phyloP scores from a whole-genome alignment of 2,888 invertebrate species.

The Conchocele bisecta region DNA sequence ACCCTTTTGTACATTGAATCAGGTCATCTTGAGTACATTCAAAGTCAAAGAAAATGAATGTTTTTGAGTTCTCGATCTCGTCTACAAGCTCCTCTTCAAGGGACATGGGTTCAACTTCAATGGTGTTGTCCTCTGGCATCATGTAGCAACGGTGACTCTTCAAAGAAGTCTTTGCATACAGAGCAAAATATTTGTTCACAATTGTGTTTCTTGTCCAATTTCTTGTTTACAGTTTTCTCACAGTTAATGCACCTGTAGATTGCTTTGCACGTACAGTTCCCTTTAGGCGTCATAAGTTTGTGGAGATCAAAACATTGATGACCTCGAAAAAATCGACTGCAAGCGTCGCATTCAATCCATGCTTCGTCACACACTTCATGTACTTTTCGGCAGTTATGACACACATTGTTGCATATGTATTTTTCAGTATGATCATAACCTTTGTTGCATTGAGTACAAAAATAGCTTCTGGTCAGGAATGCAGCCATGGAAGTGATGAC shows the following conservation, averaged over 20 bases:
- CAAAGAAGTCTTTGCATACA: neutral
- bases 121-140: neutral
- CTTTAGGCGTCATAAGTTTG: neutral
- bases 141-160: neutral
- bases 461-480: conserved; percentile 34
- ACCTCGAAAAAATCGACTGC: conserved; percentile 14
- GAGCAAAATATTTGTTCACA: neutral
- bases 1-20: conserved; percentile 15
- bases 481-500: conserved; percentile 43
- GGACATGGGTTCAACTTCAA: too few species aligned
- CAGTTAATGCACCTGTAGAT: conserved; percentile 5
- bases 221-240: conserved; percentile 13
- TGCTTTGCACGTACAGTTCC: conserved; percentile 5
- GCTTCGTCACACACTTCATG: neutral
- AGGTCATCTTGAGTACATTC: conserved; percentile 21
- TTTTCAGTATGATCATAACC: conserved; percentile 23
- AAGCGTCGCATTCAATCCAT: conserved; percentile 9
- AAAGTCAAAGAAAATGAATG: too few species aligned
- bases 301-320: conserved; percentile 20
- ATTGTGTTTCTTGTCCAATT: conserved; percentile 4
- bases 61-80: neutral
- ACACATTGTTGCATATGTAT: conserved; percentile 17
- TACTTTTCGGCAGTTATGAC: conserved; percentile 1
- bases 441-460: conserved; percentile 24
- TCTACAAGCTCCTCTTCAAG: too few species aligned